Evolutionary conservation across 2,113 vertebrate species (phyloP), one percentile per base, ranked within the genome.

Genomic region (Cromileptes altivelis): DNA sequence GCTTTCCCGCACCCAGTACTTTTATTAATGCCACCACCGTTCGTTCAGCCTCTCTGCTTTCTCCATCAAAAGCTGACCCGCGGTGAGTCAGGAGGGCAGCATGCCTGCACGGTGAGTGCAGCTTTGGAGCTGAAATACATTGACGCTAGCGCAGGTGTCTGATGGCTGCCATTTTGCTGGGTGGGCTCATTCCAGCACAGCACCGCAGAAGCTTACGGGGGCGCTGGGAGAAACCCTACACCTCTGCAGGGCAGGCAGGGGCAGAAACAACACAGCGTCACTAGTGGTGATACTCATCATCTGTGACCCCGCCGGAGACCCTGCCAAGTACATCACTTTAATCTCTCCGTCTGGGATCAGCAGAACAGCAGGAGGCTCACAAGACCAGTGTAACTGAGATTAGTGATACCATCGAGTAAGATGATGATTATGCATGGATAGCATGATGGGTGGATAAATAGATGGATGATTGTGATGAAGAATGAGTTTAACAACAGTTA

Each of bases 101-200:
- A 60, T 82, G 55, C 55, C 52, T 64, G 40, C 45, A 62, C 8
- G 4, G 53, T 57, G 80, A 86, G 53, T 25, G 17, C 71, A 71
- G 60, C 37, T 13, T 42, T 81, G 37, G 2, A 62, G 75, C 55
- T 30, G 60, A 27, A 68, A 63, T 71, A 62, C 11, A 69, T 69
- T 15, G 7, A 61, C 63, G 72, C 70, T 80, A 74, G 62, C 17
- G 1, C 52, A 50, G 63, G 92, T 89, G 86, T 93, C 90, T 88
- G 58, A 85, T 92, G 82, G 85, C 91, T 70, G 86, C 70, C 77
- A 85, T 91, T 37, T 61, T 91, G 91, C 87, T 88, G 63, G 73
- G 76, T 89, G 81, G 73, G 75, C 83, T 89, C 79, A 90, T 93
- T 92, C 87, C 86, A 70, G 55, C 14, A 3, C 78, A 79, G 70